Percentiles rank a stretch among this genome's conserved stretches.
phyloP scores from a whole-genome alignment of 2,113 vertebrate genomes.

The Melanocharis versteri region DNA sequence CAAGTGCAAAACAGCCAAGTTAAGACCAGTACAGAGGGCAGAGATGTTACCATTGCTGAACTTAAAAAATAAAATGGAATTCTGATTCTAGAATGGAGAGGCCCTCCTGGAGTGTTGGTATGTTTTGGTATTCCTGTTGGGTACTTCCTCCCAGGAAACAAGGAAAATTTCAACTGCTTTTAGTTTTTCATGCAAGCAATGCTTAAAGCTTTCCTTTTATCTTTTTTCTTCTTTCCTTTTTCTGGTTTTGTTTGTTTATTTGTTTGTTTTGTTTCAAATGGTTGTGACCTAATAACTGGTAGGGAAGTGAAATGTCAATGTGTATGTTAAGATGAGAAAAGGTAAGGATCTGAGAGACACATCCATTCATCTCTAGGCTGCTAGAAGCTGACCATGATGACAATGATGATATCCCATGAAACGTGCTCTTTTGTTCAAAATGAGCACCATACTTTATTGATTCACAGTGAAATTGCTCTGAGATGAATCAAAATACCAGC shows the following conservation, averaged over 20 bases:
- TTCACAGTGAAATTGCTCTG: constrained; percentile 19
- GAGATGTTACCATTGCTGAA: accelerated
- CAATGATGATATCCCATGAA: constrained; percentile 5
- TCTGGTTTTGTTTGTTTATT: not conserved
- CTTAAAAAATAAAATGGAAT: not conserved
- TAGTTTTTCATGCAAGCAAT: not conserved
- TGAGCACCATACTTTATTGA: constrained; percentile 40
- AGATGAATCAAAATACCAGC: constrained; percentile 45
- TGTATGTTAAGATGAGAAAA: not conserved
- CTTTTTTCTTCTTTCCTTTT: not conserved
- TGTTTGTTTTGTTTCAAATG: not conserved
- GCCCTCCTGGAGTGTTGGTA: not conserved
- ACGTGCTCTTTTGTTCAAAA: constrained; percentile 24
- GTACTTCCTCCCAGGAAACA: not conserved
- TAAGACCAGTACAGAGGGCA: not conserved
- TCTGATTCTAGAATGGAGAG: not conserved
- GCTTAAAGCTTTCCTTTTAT: not conserved
- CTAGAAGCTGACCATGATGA: not conserved
- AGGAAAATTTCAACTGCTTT: not conserved
- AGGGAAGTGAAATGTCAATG: not conserved
- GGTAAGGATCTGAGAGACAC: not conserved
- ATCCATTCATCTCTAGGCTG: constrained; percentile 18
- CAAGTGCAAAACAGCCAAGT: not conserved
- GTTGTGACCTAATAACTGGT: not conserved
- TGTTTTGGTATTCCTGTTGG: not conserved